phyloP scores from a whole-genome alignment of 2,888 invertebrate genomes.

The Diachrysia chrysitis region DNA sequence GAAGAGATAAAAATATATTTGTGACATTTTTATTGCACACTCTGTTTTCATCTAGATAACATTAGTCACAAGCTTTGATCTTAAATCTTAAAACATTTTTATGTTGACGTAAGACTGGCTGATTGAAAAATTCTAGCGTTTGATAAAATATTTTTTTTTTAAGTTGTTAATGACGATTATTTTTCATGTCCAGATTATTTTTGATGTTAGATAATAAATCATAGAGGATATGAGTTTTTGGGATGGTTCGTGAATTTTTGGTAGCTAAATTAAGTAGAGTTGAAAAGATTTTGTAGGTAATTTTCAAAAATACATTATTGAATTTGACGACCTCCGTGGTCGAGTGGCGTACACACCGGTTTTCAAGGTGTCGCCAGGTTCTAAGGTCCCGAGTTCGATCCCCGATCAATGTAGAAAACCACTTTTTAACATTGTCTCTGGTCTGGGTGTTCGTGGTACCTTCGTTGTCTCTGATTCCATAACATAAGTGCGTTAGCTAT shows the following conservation, averaged over 20 bases:
- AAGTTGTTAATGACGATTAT: conserved; percentile 51
- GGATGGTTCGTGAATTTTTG: conserved; percentile 18
- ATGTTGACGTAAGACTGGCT: conserved; percentile 70
- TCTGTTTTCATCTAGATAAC: conserved; percentile 84
- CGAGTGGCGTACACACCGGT: no score
- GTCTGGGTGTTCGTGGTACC: no score
- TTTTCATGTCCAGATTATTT: conserved; percentile 49
- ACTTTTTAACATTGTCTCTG: no score
- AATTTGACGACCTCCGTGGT: no score
- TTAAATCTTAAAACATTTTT: conserved; percentile 83
- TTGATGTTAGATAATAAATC: conserved; percentile 43
- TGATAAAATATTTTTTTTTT: conserved; percentile 55
- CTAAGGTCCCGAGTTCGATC: no score
- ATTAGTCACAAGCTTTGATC: conserved; percentile 86
- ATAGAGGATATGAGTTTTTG: conserved; percentile 19
- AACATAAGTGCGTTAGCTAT: no score
- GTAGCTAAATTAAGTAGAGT: conserved; percentile 11
- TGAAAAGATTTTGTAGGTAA: no score
- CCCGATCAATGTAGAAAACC: no score
- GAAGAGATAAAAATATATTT: conserved; percentile 75
- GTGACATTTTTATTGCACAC: conserved; percentile 85
- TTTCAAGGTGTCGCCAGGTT: no score
- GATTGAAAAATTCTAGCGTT: conserved; percentile 50
- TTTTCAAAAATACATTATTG: no score
- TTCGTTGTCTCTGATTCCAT: no score